Conservation (phyloP, 2,888 invertebrate species). For the Onthophagus sagittarius region DNA sequence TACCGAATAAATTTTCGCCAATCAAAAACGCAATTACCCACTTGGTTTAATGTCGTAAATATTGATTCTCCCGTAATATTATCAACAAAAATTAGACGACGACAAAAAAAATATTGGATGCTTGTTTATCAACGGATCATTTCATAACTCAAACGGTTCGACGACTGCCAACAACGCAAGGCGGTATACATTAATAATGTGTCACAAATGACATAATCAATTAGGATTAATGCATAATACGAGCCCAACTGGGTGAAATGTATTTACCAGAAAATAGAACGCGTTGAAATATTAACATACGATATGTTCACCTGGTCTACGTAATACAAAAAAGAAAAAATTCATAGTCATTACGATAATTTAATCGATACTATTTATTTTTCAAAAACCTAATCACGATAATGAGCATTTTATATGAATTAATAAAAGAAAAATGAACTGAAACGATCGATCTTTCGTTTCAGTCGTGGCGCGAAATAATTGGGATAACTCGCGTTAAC, state of each 20-base stretch:
- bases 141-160: not conserved
- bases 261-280: not conserved
- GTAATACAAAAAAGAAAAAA: not conserved
- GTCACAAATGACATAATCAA: not conserved
- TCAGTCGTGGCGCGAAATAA: not conserved
- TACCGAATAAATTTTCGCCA: not conserved
- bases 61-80: not conserved
- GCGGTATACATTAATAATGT: not conserved
- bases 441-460: not conserved
- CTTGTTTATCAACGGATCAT: not conserved
- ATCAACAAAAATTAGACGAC: not conserved
- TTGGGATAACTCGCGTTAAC: not conserved
- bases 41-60: not conserved
- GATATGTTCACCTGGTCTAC: not conserved
- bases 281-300: not conserved
- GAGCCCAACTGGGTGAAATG: not conserved
- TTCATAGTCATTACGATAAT: not conserved
- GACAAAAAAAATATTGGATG: not conserved
- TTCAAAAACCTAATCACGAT: not conserved
- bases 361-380: not conserved
- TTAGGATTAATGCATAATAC: not conserved
- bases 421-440: not conserved
- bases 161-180: not conserved
- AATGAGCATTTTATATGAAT: not conserved
- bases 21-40: not conserved